Conservation (phyloP, 2,113 vertebrate genomes). For the Periophthalmus modestus region DNA sequence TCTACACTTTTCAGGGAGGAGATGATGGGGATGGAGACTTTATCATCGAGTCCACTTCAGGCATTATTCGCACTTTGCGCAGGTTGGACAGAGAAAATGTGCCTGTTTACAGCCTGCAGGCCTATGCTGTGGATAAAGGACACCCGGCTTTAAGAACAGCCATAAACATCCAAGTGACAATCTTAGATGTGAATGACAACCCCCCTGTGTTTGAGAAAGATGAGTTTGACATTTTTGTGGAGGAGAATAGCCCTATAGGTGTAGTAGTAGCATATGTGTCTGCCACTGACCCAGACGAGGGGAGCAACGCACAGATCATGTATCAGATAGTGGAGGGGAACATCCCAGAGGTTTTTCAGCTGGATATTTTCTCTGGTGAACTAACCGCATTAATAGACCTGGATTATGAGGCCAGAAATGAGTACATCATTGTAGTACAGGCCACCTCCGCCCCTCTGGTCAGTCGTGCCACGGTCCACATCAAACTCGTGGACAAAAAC, state of each 20-base stretch:
- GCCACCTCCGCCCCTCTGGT: slow-evolving; percentile 94
- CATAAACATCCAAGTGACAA: slow-evolving; percentile 85
- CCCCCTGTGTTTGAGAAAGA: slow-evolving; percentile 92
- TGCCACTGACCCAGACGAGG: slow-evolving; percentile 92
- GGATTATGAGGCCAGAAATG: slow-evolving; percentile 87
- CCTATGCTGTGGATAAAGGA: slow-evolving; percentile 90
- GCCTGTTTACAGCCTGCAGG: slow-evolving; percentile 83
- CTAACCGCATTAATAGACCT: slow-evolving; percentile 89
- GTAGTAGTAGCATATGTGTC: slow-evolving; percentile 88
- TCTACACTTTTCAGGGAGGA: slow-evolving; percentile 94
- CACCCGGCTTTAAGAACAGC: slow-evolving; percentile 84
- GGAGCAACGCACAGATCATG: slow-evolving; percentile 97
- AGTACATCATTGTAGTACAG: slow-evolving; percentile 93
- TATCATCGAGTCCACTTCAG: slow-evolving; percentile 93
- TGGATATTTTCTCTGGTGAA: slow-evolving; percentile 96
- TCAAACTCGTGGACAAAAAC: slow-evolving; percentile 89
- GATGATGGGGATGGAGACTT: slow-evolving; percentile 94
- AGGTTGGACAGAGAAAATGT: slow-evolving; percentile 92
- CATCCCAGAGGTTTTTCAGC: slow-evolving; percentile 94
- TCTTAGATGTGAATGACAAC: slow-evolving; percentile 95
- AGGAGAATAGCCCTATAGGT: slow-evolving; percentile 95
- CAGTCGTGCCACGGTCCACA: slow-evolving; percentile 91
- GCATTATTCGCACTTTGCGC: slow-evolving; percentile 89
- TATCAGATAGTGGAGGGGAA: slow-evolving; percentile 98
- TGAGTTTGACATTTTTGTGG: slow-evolving; percentile 92